Conservation (phyloP, 2,113 vertebrate species). For the Panthera tigris region DNA sequence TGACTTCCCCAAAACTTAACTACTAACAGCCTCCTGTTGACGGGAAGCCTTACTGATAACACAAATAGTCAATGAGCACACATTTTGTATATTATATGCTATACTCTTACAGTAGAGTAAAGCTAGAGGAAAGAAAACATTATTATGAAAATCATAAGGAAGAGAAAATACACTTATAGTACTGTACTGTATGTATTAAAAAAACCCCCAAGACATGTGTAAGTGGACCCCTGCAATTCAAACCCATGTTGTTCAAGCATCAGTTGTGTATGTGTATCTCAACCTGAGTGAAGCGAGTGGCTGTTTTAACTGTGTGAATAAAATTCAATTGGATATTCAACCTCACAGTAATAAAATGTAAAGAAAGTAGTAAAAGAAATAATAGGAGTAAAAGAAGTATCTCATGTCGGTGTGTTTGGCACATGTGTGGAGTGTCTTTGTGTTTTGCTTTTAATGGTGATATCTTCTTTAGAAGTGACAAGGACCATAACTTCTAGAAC, state of each 20-base stretch:
- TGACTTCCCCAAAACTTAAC: not conserved
- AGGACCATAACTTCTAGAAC: not conserved
- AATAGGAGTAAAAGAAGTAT: not conserved
- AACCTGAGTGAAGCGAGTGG: not conserved
- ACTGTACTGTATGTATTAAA: not conserved
- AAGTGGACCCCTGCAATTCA: not conserved
- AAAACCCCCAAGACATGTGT: not conserved
- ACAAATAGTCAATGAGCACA: not conserved
- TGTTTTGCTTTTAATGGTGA: not conserved
- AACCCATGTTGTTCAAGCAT: not conserved
- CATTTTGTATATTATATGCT: not conserved
- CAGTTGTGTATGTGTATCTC: not conserved
- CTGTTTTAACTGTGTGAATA: not conserved
- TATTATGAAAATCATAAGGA: not conserved
- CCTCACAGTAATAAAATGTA: not conserved
- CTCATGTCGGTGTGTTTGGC: not conserved
- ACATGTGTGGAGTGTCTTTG: not conserved
- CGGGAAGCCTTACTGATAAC: not conserved
- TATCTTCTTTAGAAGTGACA: not conserved
- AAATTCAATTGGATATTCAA: not conserved
- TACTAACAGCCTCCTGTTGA: not conserved
- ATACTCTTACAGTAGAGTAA: not conserved
- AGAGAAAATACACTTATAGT: not conserved
- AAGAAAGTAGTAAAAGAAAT: not conserved
- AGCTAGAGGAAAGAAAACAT: not conserved